These are phyloP conservation scores for Drosophila pegasa DNA, from an alignment of 2,888 invertebrate genomes.

Conservation along the genomic window DNA sequence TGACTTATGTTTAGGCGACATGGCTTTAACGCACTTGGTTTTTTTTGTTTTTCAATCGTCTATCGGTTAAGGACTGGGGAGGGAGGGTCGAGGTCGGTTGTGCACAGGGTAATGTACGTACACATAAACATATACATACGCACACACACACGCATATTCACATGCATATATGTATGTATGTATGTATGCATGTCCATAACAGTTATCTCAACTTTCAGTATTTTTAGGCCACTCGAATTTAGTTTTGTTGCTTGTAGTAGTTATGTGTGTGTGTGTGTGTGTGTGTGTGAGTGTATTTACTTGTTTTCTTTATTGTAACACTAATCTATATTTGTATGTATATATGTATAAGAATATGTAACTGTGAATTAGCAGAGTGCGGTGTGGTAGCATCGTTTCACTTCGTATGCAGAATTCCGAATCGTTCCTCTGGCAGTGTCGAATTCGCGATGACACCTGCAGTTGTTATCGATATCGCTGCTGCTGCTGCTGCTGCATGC, in stretches of 20 bases:
- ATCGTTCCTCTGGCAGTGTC: background rate
- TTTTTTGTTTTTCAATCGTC: constrained; percentile 6
- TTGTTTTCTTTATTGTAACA: constrained; percentile 6
- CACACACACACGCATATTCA: background rate
- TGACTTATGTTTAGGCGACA: constrained; percentile 48
- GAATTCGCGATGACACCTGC: background rate
- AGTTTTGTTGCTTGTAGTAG: constrained; percentile 9
- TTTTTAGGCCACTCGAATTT: constrained; percentile 45
- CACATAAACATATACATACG: constrained; percentile 4
- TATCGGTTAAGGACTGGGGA: background rate
- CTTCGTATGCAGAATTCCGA: background rate
- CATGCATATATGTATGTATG: constrained; percentile 1
- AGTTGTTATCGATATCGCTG: background rate
- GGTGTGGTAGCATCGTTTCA: constrained; percentile 1
- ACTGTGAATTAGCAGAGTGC: constrained; percentile 12
- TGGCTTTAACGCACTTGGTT: constrained; percentile 39
- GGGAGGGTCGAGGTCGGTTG: background rate
- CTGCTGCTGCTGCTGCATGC: background rate
- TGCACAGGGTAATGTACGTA: constrained; percentile 1
- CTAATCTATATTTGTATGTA: background rate
- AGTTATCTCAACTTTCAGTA: constrained; percentile 33
- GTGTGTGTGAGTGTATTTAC: constrained; percentile 7
- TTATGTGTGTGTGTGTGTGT: background rate
- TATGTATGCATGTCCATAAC: constrained; percentile 9
- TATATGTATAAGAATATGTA: constrained; percentile 11